Conservation (phyloP, 2,797 vertebrate genomes). For the Nyctibius grandis region DNA sequence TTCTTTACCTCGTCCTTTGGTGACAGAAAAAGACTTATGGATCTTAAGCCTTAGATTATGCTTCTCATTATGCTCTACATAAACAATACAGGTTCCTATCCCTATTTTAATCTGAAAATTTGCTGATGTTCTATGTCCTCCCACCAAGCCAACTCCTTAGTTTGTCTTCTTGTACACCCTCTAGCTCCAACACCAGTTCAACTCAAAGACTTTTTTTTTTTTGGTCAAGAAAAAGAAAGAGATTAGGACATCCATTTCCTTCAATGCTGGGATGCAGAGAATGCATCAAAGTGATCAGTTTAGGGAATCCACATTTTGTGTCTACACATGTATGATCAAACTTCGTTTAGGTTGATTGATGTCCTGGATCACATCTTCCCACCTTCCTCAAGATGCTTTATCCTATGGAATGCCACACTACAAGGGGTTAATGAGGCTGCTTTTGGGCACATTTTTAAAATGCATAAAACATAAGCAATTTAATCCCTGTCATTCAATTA, state of each 20-base stretch:
- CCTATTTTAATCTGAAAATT: not conserved
- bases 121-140: not conserved
- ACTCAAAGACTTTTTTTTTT: not conserved
- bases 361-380: not conserved
- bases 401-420: not conserved
- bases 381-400: not conserved
- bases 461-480: not conserved
- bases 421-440: not conserved
- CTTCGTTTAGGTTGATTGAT: fast-evolving
- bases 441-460: not conserved
- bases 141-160: not conserved
- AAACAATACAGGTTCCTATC: not conserved
- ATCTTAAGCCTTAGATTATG: not conserved
- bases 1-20: not conserved
- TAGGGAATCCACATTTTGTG: not conserved
- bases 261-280: not conserved
- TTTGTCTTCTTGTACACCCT: not conserved
- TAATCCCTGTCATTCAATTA: not conserved
- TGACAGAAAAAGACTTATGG: not conserved
- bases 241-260: not conserved
- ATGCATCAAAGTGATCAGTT: not conserved
- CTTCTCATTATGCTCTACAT: not conserved
- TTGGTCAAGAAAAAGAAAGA: not conserved
- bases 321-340: not conserved
- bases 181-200: not conserved